A percentile compares a stretch with the other conserved stretches of the same genome.
Conservation (phyloP, 2,888 invertebrate species). For the Argyresthia goedartella region DNA sequence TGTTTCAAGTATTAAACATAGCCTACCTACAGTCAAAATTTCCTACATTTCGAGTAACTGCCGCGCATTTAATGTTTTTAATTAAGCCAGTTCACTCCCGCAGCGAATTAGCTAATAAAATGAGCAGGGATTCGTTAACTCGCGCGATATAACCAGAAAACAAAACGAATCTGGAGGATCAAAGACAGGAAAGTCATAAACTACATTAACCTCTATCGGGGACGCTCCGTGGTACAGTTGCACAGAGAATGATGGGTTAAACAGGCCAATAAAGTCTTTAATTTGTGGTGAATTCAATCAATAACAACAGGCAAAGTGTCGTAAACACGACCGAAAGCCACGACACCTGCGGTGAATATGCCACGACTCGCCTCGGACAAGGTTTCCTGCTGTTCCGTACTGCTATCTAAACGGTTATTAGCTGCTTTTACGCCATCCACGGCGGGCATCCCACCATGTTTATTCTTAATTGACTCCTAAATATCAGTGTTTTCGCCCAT, state of each 20-base stretch:
- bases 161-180: no score
- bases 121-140: not conserved
- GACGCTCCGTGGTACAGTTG: not conserved
- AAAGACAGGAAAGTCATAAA: no score
- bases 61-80: no score
- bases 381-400: slow-evolving; percentile 56
- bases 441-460: slow-evolving; percentile 46
- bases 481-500: slow-evolving; percentile 55
- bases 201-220: no score
- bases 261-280: slow-evolving; percentile 35
- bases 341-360: slow-evolving; percentile 33
- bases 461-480: slow-evolving; percentile 61
- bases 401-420: slow-evolving; percentile 53
- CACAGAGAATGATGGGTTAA: slow-evolving; percentile 12
- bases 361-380: slow-evolving; percentile 31
- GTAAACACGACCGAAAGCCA: slow-evolving; percentile 33
- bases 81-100: not conserved
- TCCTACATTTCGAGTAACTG: no score
- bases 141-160: not conserved
- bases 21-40: no score
- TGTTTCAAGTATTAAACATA: slow-evolving; percentile 16
- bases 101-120: not conserved
- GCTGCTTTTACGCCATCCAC: slow-evolving; percentile 51
- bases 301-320: slow-evolving; percentile 41
- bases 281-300: slow-evolving; percentile 49